Evolutionary conservation across 30 jellyfish, hydroid and myxozoan species (phyloP).

Genomic region (Clytia hemisphaerica): DNA sequence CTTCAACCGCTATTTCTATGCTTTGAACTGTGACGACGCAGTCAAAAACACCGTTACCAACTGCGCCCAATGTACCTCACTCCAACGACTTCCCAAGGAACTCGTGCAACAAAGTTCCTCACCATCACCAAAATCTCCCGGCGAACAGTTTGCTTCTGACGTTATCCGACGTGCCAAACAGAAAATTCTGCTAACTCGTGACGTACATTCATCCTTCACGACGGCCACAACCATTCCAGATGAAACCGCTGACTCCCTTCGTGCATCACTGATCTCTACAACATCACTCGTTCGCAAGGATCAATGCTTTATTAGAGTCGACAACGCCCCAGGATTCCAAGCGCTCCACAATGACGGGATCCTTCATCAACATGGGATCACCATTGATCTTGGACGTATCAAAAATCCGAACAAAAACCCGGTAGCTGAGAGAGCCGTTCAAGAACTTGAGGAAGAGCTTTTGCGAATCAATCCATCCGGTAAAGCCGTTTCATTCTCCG

Average conservation of each 20-base stretch:
- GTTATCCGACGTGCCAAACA: neutral
- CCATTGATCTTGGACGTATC: too few species aligned
- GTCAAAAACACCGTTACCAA: neutral
- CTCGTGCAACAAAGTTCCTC: neutral
- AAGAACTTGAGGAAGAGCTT: neutral
- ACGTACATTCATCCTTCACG: too few species aligned
- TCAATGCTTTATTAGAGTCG: too few species aligned
- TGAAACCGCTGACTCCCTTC: too few species aligned
- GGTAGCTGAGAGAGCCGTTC: neutral
- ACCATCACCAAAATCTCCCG: neutral
- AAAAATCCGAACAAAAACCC: neutral
- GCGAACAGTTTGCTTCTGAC: neutral
- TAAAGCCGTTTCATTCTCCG: neutral
- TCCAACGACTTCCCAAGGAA: neutral
- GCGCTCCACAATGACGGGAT: too few species aligned
- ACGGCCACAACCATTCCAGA: neutral
- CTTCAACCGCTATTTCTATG: neutral
- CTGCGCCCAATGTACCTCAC: neutral
- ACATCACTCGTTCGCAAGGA: too few species aligned
- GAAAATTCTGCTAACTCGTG: too few species aligned
- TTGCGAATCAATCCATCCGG: neutral
- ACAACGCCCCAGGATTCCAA: too few species aligned
- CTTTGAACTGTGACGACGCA: neutral
- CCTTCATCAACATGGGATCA: too few species aligned
- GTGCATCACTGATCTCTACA: too few species aligned